Conservation (phyloP, 2,888 invertebrate genomes). For the Cryptophagus acutangulus region DNA sequence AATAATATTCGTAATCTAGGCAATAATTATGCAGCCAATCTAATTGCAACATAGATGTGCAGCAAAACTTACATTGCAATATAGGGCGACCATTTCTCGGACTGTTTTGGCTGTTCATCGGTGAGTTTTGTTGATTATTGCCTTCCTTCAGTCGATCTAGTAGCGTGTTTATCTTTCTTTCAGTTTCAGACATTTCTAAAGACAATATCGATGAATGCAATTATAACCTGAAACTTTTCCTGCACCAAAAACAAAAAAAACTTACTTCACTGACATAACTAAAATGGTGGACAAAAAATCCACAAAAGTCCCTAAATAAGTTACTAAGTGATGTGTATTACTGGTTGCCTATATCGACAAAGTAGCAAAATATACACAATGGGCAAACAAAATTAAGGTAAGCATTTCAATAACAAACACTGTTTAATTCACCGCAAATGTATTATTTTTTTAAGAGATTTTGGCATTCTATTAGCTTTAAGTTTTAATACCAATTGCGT, state of each 20-base stretch:
- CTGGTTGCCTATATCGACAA: no score
- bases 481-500: no score
- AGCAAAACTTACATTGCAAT: slow-evolving; percentile 27
- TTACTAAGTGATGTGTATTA: no score
- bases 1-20: no score
- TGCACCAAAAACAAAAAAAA: slow-evolving; percentile 28
- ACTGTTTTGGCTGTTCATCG: slow-evolving; percentile 22
- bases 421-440: no score
- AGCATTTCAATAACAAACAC: no score
- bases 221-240: slow-evolving; percentile 25
- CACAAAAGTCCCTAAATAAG: no score
- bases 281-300: slow-evolving; percentile 14
- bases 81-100: slow-evolving; percentile 26
- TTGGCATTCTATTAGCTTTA: no score
- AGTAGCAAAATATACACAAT: no score
- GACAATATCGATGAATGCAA: slow-evolving; percentile 20
- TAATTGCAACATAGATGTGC: not conserved
- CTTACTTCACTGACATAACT: slow-evolving; percentile 26
- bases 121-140: slow-evolving; percentile 35
- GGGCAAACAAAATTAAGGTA: no score
- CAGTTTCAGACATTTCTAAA: slow-evolving; percentile 58
- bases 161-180: slow-evolving; percentile 76
- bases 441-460: no score
- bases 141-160: slow-evolving; percentile 71
- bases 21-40: not conserved